Base-by-base conservation (phyloP, 2,113 vertebrate species). In the Phodopus roborovskii region DNA sequence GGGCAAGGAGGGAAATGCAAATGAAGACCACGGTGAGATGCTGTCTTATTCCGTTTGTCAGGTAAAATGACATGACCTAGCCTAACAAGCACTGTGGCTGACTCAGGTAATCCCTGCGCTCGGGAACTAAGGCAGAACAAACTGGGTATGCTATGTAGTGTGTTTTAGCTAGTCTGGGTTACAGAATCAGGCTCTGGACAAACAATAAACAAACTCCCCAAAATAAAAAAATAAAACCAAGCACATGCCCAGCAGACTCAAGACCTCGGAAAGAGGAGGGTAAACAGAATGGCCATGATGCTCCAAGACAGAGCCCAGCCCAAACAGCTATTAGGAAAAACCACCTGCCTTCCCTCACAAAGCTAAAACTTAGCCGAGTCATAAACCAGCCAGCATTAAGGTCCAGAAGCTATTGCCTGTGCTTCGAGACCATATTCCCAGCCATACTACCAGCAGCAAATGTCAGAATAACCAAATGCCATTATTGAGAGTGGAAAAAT, bases 1-100 rank as follows among this genome's bases (percentile, higher is more conserved):
- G 45, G 71, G 42, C 3, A 62, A 77, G 15, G 77, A 77, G 58
- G 56, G 77, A 93, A 56, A 96, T 95, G 82, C 91, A 92, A 95
- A 97, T 85, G 13, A 56, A 85, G 88, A 89, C 92, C 88, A 26
- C 68, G 50, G 22, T 22, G 91, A 77, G 79, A 74, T 13, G 83
- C 92, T 87, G 3, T 86, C 81, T 97, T 75, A 83, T 24, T 33
- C 79, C 30, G 0, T 33, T 11, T 1, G 7, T 19, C 20, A 83
- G 83, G 60, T 39, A 36, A 26, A 42, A 48, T 11, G 24, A 90
- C 48, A 48, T 11, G 24, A 90, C 48, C 60, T 7, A n/a, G 75
- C 56, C 30, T 48, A 15, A n/a, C 13, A 10, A 45, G 11, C 33
- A 6, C 1, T 3, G 66, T 26, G 22, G 33, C 64, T 22, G 42